phyloP scores from a whole-genome alignment of 2,113 vertebrate genomes.

The Podiceps cristatus region DNA sequence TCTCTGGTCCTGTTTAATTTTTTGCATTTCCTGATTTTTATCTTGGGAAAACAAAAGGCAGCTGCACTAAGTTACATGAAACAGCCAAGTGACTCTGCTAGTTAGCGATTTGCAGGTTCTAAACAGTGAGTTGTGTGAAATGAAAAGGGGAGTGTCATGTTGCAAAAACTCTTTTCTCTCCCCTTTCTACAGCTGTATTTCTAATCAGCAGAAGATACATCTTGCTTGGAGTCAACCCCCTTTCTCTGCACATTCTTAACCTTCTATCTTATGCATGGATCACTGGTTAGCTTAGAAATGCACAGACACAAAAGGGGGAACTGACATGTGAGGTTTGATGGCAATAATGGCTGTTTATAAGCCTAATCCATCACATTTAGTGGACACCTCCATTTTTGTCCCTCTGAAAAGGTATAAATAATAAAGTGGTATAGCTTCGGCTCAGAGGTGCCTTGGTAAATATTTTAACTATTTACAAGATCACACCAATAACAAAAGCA shows the following conservation, averaged over 20 bases:
- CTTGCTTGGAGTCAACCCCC: conserved; percentile 90
- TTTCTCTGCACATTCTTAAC: conserved; percentile 92
- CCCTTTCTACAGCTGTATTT: conserved; percentile 90
- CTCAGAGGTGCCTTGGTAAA: conserved; percentile 92
- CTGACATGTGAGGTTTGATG: conserved; percentile 96
- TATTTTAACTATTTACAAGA: conserved; percentile 99
- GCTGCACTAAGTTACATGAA: conserved; percentile 71
- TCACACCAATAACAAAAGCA: conserved; percentile 90
- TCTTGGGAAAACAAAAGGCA: conserved; percentile 80
- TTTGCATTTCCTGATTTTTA: conserved; percentile 81
- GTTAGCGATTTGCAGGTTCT: conserved; percentile 59
- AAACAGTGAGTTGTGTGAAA: conserved; percentile 63
- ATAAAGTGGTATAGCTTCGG: conserved; percentile 88
- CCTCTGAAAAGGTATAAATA: conserved; percentile 99
- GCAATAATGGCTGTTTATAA: conserved; percentile 99
- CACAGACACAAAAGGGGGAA: conserved; percentile 92
- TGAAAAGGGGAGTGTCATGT: conserved; percentile 40
- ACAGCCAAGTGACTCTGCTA: conserved; percentile 66
- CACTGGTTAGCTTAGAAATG: conserved; percentile 99
- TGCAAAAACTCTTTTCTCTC: conserved; percentile 62
- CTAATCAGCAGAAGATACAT: conserved; percentile 94
- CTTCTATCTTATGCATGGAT: conserved; percentile 96
- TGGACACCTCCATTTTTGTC: conserved; percentile 99
- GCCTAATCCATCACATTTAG: conserved; percentile 99
- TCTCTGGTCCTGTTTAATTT: conserved; percentile 67